A percentile compares a stretch with the other conserved stretches of the same genome.
These are phyloP conservation scores for Plutella xylostella DNA, from an alignment of 2,888 invertebrate species.

Conservation along the genomic window DNA sequence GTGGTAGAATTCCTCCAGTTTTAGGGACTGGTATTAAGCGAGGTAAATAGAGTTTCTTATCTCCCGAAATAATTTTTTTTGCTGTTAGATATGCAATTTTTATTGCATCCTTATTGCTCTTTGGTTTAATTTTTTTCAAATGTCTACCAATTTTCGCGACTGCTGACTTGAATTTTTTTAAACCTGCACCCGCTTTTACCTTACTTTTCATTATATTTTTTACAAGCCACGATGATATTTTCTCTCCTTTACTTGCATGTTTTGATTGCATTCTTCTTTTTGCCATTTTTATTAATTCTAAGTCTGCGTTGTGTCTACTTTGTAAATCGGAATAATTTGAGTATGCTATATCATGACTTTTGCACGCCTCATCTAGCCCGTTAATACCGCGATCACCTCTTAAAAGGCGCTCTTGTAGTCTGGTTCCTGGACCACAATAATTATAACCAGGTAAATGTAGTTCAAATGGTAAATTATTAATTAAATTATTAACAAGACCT, in stretches of 20 bases:
- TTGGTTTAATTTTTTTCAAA: conserved; percentile 17
- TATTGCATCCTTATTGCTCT: conserved; percentile 15
- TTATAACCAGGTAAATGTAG: conserved; percentile 21
- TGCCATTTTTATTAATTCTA: conserved; percentile 25
- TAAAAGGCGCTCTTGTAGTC: conserved; percentile 23
- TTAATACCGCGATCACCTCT: conserved; percentile 28
- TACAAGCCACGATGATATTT: conserved; percentile 9
- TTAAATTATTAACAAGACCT: conserved; percentile 9
- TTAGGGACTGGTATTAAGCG: too few species aligned
- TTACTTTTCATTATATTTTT: conserved; percentile 18
- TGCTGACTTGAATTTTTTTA: not conserved
- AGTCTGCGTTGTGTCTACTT: conserved; percentile 25
- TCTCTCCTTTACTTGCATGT: conserved; percentile 11
- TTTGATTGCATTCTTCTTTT: conserved; percentile 18
- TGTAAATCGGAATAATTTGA: conserved; percentile 9
- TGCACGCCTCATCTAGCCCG: conserved; percentile 10
- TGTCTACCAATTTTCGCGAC: conserved; percentile 3
- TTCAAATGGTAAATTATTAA: conserved; percentile 10
- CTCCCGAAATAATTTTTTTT: too few species aligned
- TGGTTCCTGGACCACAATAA: conserved; percentile 23
- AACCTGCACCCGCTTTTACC: conserved; percentile 13
- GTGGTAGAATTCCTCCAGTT: too few species aligned
- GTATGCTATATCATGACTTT: conserved; percentile 11
- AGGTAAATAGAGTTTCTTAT: too few species aligned
- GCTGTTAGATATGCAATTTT: conserved; percentile 15